phyloP scores from a whole-genome alignment of 1,140 invertebrate genomes.

The Whitmania pigra region DNA sequence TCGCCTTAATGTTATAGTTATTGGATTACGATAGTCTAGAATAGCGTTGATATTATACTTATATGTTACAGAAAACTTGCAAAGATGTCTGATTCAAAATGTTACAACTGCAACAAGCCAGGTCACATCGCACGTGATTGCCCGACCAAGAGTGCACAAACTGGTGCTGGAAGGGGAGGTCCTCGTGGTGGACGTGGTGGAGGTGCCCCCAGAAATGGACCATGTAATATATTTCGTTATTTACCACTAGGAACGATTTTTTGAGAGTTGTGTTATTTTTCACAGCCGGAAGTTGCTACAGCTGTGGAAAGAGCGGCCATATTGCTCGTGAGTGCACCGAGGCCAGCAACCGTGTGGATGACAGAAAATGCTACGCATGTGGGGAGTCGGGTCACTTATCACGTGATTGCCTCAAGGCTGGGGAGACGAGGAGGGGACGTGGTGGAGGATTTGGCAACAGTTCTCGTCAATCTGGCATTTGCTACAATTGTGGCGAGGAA shows the following conservation, averaged over 20 bases:
- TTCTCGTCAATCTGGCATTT: constrained; percentile 34
- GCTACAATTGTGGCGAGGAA: constrained; percentile 33
- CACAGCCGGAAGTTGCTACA: constrained; percentile 23
- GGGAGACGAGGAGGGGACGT: constrained; percentile 18
- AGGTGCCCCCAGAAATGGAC: constrained; percentile 8
- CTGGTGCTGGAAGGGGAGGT: constrained; percentile 11
- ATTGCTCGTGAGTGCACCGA: constrained; percentile 24
- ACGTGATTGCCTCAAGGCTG: constrained; percentile 59
- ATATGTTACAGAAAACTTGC: too few species aligned
- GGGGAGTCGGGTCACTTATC: constrained; percentile 76
- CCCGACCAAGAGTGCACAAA: constrained; percentile 39
- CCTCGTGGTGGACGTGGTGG: constrained; percentile 15
- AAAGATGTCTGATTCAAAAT: constrained; percentile 35
- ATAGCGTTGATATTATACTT: too few species aligned
- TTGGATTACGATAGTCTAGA: too few species aligned
- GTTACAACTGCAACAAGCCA: constrained; percentile 73
- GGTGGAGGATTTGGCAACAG: constrained; percentile 40
- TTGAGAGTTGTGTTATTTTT: neutral
- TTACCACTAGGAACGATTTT: neutral
- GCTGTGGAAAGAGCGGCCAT: constrained; percentile 24
- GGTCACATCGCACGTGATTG: constrained; percentile 80
- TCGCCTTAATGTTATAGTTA: too few species aligned
- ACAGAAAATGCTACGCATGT: constrained; percentile 60
- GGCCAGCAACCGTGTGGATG: constrained; percentile 26
- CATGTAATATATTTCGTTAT: constrained; percentile 23